phyloP scores from a whole-genome alignment of 2,113 vertebrate genomes.

The Nyctibius bracteatus region DNA sequence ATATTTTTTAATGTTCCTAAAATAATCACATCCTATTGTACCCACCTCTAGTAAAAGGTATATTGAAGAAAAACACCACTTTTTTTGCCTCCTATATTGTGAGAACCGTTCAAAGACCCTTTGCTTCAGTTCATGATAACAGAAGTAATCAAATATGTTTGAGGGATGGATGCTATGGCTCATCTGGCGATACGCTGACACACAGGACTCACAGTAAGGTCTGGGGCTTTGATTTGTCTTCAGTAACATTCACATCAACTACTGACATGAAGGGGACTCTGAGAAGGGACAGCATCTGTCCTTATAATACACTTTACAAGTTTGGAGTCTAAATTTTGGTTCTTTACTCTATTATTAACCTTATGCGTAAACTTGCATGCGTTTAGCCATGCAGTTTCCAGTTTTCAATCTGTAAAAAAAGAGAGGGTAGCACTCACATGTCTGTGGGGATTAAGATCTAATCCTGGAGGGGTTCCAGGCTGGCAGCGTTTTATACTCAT shows the following conservation, averaged over 20 bases:
- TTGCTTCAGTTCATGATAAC: background rate
- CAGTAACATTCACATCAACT: background rate
- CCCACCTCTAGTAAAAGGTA: background rate
- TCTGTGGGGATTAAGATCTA: background rate
- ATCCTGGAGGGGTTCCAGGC: background rate
- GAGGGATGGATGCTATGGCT: background rate
- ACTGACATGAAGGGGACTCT: background rate
- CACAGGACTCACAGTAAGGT: background rate
- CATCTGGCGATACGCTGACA: background rate
- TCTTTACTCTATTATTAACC: background rate
- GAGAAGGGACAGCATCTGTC: background rate
- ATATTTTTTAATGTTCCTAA: constrained; percentile 45
- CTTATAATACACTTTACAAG: background rate
- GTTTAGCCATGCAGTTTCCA: background rate
- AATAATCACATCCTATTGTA: constrained; percentile 42
- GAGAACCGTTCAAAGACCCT: background rate
- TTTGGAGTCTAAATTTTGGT: background rate
- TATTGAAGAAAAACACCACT: background rate
- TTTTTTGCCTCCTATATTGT: background rate
- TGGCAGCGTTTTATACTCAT: background rate
- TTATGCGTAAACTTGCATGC: background rate
- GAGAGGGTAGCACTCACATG: background rate
- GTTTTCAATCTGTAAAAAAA: background rate
- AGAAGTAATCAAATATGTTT: background rate
- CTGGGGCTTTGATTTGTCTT: background rate